Evolutionary conservation across 2,888 invertebrate species (phyloP).

Genomic region (Eulithis prunata): DNA sequence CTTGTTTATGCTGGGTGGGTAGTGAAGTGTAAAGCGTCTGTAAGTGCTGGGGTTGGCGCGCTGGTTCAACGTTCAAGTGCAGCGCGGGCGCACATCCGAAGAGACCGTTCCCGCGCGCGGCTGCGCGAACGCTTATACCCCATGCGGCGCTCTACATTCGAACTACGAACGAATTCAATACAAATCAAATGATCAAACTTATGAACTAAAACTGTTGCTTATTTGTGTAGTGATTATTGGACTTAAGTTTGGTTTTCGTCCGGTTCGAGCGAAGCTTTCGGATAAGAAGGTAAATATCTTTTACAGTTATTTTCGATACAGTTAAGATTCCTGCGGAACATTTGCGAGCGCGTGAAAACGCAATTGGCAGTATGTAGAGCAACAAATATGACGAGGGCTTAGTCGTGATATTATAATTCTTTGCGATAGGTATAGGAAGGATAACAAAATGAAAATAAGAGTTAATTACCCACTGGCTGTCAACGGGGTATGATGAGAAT

Average conservation of each 20-base stretch:
- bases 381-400: slow-evolving; percentile 1
- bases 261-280: slow-evolving; percentile 53
- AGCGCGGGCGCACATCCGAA: slow-evolving; percentile 72
- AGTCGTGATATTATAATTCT: neutral
- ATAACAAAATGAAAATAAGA: too few species aligned
- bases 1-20: slow-evolving; percentile 35
- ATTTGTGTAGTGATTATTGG: slow-evolving; percentile 64
- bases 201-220: slow-evolving; percentile 31
- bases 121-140: slow-evolving; percentile 58
- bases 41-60: slow-evolving; percentile 60
- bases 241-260: slow-evolving; percentile 51
- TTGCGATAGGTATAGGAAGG: too few species aligned
- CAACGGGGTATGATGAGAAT: too few species aligned
- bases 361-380: slow-evolving; percentile 15
- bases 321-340: slow-evolving; percentile 44
- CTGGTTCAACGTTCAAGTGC: slow-evolving; percentile 80
- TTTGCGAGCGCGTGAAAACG: slow-evolving; percentile 25
- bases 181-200: slow-evolving; percentile 24
- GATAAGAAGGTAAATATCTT: slow-evolving; percentile 65
- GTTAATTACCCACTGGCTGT: too few species aligned
- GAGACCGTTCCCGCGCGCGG: slow-evolving; percentile 64
- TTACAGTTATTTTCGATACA: slow-evolving; percentile 57
- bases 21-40: slow-evolving; percentile 41
- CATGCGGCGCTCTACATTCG: slow-evolving; percentile 56
- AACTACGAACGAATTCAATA: slow-evolving; percentile 52